Evolutionary conservation across 2,888 invertebrate genomes (phyloP), one percentile per base, ranked within the genome.

Genomic region (Epistrophe grossulariae): DNA sequence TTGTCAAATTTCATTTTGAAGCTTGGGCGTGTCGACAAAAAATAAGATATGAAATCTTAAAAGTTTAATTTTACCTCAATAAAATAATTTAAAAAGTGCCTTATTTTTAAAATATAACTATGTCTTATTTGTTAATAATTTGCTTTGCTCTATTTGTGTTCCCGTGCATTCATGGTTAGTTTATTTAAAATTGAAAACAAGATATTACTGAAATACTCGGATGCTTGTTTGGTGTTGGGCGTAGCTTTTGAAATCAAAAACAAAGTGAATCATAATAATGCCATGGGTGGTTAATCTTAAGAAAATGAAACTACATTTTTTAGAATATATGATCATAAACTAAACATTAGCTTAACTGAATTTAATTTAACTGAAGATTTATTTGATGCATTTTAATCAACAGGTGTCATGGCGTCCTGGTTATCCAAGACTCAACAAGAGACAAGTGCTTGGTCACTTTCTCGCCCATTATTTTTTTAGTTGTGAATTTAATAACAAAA

Each of bases 21-120:
- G 15, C 40, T 80, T 83, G 87, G 87, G 87, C 79, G 87, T 87
- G 87, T 87, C 87, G 40, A 70, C 60, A 45, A 68, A 62, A 24
- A 59, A 72, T 13, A 10, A 62, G 55, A 74, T 3, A 79, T 71
- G 74, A 45, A 4, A 31, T 76, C 35, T 59, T 87, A 52, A 83
- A 71, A 52, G 19, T 50, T 55, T 64, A 59, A 5, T 71, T 13
- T 71, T 62, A 57, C 19, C 59, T 52, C n/a, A 38, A 68, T 60
- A 57, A 24, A 40, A 31, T 66, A 45, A 64, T 10, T 62, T 45
- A 60, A 60, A 72, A n/a, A 71, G 83, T 82, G 79, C 74, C 70
- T 87, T 87, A 64, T 9, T 70, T 31, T 11, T 38, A 64, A 68
- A 74, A 11, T 62, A 64, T n/a, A 50, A 50, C 11, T 17, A 79